Evolutionary conservation across 2,797 vertebrate genomes (phyloP).

Genomic region (Falco biarmicus): DNA sequence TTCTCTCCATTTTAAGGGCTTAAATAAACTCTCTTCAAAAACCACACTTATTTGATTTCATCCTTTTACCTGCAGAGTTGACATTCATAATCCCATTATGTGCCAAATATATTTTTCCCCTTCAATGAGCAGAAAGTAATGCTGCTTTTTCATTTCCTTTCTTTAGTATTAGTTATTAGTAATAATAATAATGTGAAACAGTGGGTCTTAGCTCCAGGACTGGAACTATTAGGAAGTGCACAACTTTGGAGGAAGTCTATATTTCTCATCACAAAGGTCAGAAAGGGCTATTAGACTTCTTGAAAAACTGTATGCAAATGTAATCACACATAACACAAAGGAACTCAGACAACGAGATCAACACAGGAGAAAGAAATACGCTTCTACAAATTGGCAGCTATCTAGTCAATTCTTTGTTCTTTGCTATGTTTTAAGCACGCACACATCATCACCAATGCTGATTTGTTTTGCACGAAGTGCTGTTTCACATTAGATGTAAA

Average conservation of each 20-base stretch:
- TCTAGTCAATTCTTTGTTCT: not conserved
- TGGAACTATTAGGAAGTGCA: not conserved
- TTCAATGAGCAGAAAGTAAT: not conserved
- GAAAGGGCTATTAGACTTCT: not conserved
- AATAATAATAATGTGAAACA: not conserved
- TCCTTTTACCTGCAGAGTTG: not conserved
- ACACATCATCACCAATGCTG: not conserved
- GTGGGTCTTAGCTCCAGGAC: not conserved
- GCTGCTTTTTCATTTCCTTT: not conserved
- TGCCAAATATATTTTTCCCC: not conserved
- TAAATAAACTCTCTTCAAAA: not conserved
- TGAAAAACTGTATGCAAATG: not conserved
- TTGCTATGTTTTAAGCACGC: not conserved
- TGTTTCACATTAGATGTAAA: not conserved
- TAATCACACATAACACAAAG: not conserved
- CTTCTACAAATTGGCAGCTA: not conserved
- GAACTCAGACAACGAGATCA: not conserved
- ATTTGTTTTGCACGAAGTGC: not conserved
- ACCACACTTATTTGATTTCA: not conserved
- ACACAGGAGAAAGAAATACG: not conserved
- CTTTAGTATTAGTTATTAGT: not conserved
- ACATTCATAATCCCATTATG: not conserved
- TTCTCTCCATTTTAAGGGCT: not conserved
- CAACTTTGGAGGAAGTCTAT: not conserved
- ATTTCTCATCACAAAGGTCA: not conserved